Evolutionary conservation across 2,797 vertebrate genomes (phyloP).

Genomic region (Betta splendens): DNA sequence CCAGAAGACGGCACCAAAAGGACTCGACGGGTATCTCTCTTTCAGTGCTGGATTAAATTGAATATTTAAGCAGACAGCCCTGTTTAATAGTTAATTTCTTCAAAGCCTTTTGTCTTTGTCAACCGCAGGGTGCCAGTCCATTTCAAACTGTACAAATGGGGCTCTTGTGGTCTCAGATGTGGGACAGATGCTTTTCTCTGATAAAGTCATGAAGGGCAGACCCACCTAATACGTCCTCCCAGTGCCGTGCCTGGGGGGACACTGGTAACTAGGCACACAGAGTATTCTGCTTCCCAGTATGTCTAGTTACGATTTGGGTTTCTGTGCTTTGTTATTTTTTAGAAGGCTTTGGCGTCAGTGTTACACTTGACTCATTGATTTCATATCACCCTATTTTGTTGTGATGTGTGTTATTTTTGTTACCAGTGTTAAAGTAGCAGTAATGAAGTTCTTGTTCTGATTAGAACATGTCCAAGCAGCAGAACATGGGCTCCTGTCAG

Average conservation of each 20-base stretch:
- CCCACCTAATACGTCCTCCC: slow-evolving; percentile 54
- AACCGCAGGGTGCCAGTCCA: slow-evolving; percentile 61
- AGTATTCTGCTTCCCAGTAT: slow-evolving; percentile 1
- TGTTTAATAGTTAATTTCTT: slow-evolving; percentile 83
- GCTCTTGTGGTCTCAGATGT: slow-evolving; percentile 54
- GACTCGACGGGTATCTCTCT: slow-evolving; percentile 59
- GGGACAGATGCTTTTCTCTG: slow-evolving; percentile 69
- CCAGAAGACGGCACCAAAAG: slow-evolving; percentile 40
- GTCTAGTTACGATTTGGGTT: not conserved
- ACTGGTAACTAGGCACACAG: slow-evolving; percentile 12
- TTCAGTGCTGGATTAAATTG: slow-evolving; percentile 70
- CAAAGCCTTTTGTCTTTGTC: slow-evolving; percentile 70
- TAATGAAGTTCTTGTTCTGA: not conserved
- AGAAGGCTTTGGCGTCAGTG: not conserved
- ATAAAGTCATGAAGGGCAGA: slow-evolving; percentile 64
- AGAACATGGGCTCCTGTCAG: slow-evolving; percentile 11
- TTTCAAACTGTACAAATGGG: slow-evolving; percentile 69
- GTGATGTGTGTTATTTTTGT: slow-evolving; percentile 1
- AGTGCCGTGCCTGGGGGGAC: slow-evolving; percentile 38
- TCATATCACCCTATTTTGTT: not conserved
- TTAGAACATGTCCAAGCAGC: slow-evolving; percentile 13
- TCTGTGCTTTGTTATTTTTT: not conserved
- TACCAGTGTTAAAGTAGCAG: not conserved
- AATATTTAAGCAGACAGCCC: slow-evolving; percentile 81
- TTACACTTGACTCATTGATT: not conserved